Base-by-base conservation (phyloP, 2,113 vertebrate species). In the Gallinago undulata region DNA sequence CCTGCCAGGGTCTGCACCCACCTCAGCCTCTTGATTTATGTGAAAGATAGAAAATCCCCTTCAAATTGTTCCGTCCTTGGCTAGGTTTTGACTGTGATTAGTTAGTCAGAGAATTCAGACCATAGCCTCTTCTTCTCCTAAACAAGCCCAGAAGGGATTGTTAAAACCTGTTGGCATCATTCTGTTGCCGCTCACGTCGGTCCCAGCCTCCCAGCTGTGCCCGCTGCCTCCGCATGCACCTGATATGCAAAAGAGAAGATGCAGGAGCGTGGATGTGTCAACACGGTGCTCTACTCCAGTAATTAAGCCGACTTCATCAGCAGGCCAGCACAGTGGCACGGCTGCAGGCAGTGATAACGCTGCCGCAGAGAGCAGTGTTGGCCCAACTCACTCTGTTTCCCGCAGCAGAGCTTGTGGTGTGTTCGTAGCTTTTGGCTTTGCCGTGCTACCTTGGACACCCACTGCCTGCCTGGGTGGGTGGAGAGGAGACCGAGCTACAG, bases 171-270 rank as follows among this genome's bases (percentile, higher is more conserved):
- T 37, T 59, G 10, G 3, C 37, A 39, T 75, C 3, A 25, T 75
- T 56, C 57, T 72, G 35, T 30, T 79, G 18, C 10, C 25, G 11
- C 12, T 48, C 13, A 5, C 27, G 7, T 35, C 4, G 53, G 22
- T 60, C 8, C 14, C 45, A 79, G 41, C 30, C 9, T 66, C 86
- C 80, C 33, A 48, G 7, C 39, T 77, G 6, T 30, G 22, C 60
- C 73, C 77, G 18, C 25, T 53, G 27, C 3, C 27, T 89, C 5
- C 72, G 78, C 66, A 74, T 0, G 2, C 9, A 19, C 0, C 0
- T 19, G 35, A 30, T 15, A n/a, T 7, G 8, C 19, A 23, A 64
- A 68, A 68, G 19, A 79, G 12, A 24, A 55, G n/a, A 59, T 48
- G 39, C 10, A 80, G 72, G 23, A 73, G 13, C 6, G 11, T 7